Conservation (phyloP, 2,113 vertebrate species). For the Petrocephalus zakoni region DNA sequence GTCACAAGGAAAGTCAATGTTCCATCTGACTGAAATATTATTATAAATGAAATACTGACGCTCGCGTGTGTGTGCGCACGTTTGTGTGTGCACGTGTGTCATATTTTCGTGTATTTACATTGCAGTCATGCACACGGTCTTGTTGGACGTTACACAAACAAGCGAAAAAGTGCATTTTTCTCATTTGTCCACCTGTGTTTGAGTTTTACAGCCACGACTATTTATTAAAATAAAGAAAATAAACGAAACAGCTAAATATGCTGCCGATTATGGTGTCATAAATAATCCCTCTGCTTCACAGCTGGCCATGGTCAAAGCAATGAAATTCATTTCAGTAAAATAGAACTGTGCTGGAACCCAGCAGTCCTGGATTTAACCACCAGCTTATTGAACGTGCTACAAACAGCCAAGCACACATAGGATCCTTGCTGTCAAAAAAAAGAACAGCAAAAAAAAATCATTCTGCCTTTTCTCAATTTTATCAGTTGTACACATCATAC, state of each 20-base stretch:
- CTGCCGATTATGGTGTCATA: not conserved
- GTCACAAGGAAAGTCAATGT: not conserved
- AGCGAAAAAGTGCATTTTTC: constrained; percentile 11
- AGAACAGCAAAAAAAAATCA: constrained; percentile 42
- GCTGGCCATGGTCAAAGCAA: not conserved
- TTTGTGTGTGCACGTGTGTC: not conserved
- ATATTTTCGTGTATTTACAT: not conserved
- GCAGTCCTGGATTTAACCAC: not conserved
- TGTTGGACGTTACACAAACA: constrained; percentile 15
- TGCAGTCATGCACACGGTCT: constrained; percentile 20
- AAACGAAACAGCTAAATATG: not conserved
- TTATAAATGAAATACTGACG: not conserved
- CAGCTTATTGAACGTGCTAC: constrained; percentile 2
- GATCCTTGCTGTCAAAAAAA: constrained; percentile 37
- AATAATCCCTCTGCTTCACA: not conserved
- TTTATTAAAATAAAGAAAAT: not conserved
- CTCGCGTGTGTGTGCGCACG: not conserved
- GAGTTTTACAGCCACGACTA: not conserved
- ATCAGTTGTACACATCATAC: constrained; percentile 83
- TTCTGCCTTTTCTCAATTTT: constrained; percentile 53
- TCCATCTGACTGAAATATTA: not conserved
- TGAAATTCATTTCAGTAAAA: not conserved
- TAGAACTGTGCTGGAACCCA: not conserved
- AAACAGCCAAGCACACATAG: constrained; percentile 38
- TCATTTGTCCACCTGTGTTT: constrained; percentile 6